Evolutionary conservation across 2,113 vertebrate species (phyloP), one percentile per base, ranked within the genome.

Genomic region (Bostrychus sinensis): DNA sequence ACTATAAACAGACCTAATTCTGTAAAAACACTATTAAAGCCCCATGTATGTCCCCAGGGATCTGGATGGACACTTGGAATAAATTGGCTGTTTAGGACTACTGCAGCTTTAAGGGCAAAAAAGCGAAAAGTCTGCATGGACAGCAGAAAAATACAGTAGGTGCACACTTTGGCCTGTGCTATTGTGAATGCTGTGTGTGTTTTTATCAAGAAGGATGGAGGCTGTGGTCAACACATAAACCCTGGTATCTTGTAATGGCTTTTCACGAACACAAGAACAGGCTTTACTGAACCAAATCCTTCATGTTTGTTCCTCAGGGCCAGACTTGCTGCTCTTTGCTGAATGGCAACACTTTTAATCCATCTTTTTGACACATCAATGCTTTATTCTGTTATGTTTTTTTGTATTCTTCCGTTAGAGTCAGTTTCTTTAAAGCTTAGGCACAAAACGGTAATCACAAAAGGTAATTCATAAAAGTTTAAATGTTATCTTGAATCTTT

Each of bases 171-270:
- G 13, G 37, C 39, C 51, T 39, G 13, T 5, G 23, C n/a, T 36
- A 37, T 19, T 41, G 19, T n/a, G 16, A 54, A 51, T 2, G 11
- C 7, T 34, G 5, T 64, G 26, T 19, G 10, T 60, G 30, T 16
- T 32, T 43, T 16, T 61, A 12, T 65, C n/a, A 62, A 26, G 32
- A 19, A 23, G 41, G 50, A 67, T 46, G 26, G 50, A 66, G 53
- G 22, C 17, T 42, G 46, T 55, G 55, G 32, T 39, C 66, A 64
- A 62, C 39, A 38, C 34, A 7, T 50, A 68, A 63, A 70, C 53
- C 46, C 61, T 56, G 71, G 76, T 69, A 78, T 51, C 34, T 67
- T 66, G 62, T 67, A 65, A 76, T 59, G 71, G 48, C 59, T 75
- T 66, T 75, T 54, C 57, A 16, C 67, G 62, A 73, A 66, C 63